A percentile compares a stretch with the other conserved stretches of the same genome.
Conservation (phyloP, 2,113 vertebrate species). For the Elanoides forficatus region DNA sequence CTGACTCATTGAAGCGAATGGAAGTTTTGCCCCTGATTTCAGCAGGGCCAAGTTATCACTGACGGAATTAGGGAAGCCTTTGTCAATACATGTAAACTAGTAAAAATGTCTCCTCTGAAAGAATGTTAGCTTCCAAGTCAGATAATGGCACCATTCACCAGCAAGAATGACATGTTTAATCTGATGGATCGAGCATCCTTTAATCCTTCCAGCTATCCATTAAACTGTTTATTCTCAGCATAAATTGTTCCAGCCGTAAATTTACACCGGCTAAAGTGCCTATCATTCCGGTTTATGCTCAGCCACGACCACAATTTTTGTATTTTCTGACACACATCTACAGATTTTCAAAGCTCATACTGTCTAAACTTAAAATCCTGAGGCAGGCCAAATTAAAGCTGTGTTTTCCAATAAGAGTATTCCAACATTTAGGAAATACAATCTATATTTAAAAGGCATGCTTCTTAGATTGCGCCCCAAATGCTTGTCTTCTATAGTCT, state of each 20-base stretch:
- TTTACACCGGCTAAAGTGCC: constrained; percentile 14
- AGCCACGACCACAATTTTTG: background rate
- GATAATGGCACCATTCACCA: constrained; percentile 35
- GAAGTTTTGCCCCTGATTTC: background rate
- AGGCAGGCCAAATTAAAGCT: background rate
- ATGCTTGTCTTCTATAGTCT: background rate
- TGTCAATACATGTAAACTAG: background rate
- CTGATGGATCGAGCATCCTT: constrained; percentile 38
- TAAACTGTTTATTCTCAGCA: constrained; percentile 48
- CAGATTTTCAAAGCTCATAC: background rate
- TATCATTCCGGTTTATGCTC: background rate
- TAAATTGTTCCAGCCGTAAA: constrained; percentile 56
- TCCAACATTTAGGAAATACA: background rate
- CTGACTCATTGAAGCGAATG: rapidly evolving
- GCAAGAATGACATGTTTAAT: constrained; percentile 7
- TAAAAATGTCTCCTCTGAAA: background rate
- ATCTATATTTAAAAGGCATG: background rate
- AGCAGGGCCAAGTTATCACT: background rate
- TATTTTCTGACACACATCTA: background rate
- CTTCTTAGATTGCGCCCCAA: background rate
- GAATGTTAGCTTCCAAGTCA: background rate
- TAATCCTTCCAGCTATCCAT: constrained; percentile 56
- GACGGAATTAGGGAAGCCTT: background rate
- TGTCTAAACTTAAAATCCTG: background rate
- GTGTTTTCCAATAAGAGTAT: background rate